Percentiles rank a stretch among this genome's conserved stretches.
phyloP scores from a whole-genome alignment of 2,113 vertebrate genomes.

The Empidonax traillii region DNA sequence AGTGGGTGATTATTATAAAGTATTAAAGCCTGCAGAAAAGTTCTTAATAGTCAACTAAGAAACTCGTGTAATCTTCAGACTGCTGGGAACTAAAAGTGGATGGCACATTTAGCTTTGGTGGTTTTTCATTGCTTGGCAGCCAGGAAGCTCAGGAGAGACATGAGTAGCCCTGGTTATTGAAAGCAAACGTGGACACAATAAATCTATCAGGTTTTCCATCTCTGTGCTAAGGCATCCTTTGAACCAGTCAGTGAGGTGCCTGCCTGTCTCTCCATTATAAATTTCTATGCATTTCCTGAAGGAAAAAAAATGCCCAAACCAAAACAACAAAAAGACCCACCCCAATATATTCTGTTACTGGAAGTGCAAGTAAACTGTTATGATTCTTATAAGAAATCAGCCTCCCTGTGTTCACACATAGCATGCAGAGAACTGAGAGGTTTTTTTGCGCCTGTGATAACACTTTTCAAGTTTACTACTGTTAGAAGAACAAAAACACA shows the following conservation, averaged over 20 bases:
- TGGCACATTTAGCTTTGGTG: neutral
- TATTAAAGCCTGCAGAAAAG: neutral
- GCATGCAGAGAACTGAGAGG: neutral
- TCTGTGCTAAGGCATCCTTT: neutral
- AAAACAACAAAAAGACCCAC: fast-evolving
- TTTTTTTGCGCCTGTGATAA: neutral
- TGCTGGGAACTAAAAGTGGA: neutral
- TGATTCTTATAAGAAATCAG: neutral
- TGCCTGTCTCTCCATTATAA: neutral
- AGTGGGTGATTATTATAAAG: neutral
- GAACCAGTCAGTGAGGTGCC: neutral
- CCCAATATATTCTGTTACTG: neutral
- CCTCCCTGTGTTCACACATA: neutral
- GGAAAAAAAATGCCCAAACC: neutral
- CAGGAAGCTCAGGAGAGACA: neutral
- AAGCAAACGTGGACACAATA: neutral
- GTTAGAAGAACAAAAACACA: neutral
- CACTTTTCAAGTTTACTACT: neutral
- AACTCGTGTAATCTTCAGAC: neutral
- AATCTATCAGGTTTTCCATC: neutral
- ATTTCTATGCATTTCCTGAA: conserved; percentile 16
- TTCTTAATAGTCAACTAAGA: neutral
- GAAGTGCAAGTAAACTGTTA: neutral
- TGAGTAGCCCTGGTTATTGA: neutral
- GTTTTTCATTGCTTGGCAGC: neutral